phyloP scores from a whole-genome alignment of 2,888 invertebrate species.

The Agrochola litura region DNA sequence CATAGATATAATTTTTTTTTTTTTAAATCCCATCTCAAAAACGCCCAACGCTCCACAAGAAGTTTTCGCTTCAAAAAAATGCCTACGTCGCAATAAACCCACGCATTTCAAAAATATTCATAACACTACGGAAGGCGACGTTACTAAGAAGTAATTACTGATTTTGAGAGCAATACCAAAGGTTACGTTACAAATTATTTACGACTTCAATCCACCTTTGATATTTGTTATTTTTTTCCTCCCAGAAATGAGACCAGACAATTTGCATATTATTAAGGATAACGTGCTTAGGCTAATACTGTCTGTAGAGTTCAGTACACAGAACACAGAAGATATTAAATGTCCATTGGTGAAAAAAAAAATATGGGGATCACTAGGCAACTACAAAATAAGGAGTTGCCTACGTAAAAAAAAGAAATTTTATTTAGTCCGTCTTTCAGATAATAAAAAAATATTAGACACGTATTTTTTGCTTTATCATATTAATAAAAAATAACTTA shows the following conservation, averaged over 20 bases:
- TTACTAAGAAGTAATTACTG: constrained; percentile 30
- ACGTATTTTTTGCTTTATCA: too few relatives aligned
- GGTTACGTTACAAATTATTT: constrained; percentile 19
- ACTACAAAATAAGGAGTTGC: too few relatives aligned
- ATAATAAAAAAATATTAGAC: too few relatives aligned
- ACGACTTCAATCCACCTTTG: constrained; percentile 45
- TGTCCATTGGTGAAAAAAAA: too few relatives aligned
- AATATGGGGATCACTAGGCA: too few relatives aligned
- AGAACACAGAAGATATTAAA: neutral
- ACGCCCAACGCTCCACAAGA: too few relatives aligned
- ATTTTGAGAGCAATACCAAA: constrained; percentile 23
- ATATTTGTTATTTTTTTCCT: constrained; percentile 34
- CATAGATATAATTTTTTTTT: too few relatives aligned
- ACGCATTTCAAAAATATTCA: constrained; percentile 16
- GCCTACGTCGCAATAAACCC: neutral
- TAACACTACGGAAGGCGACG: constrained; percentile 33
- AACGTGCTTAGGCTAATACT: neutral
- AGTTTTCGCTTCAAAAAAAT: neutral
- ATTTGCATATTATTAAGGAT: constrained; percentile 28
- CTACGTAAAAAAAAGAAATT: too few relatives aligned
- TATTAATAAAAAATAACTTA: too few relatives aligned
- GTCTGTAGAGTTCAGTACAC: constrained; percentile 14
- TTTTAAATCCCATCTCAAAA: too few relatives aligned
- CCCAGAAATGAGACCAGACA: constrained; percentile 1
- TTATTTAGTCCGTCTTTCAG: too few relatives aligned